These are phyloP conservation scores for Distichodus sexfasciatus DNA, from an alignment of 2,797 vertebrate genomes.

Conservation along the genomic window DNA sequence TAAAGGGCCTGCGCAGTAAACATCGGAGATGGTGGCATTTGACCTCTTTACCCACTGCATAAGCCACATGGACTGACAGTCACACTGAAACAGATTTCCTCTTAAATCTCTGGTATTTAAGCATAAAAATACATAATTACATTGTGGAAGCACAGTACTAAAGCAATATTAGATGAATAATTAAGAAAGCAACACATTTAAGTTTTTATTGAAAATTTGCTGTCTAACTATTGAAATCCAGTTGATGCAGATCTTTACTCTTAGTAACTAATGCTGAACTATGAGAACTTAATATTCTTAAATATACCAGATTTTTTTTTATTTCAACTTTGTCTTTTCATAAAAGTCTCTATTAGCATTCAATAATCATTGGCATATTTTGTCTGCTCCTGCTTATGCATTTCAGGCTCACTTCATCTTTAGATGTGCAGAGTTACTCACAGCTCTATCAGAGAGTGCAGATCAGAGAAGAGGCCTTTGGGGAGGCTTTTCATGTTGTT, in stretches of 20 bases:
- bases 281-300: too few relatives aligned
- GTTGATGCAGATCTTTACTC: too few relatives aligned
- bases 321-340: too few relatives aligned
- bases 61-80: slow-evolving; percentile 96
- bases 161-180: not conserved
- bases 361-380: too few relatives aligned
- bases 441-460: slow-evolving; percentile 96
- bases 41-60: slow-evolving; percentile 97
- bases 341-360: too few relatives aligned
- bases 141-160: not conserved
- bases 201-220: too few relatives aligned
- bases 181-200: too few relatives aligned
- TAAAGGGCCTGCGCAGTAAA: slow-evolving; percentile 87
- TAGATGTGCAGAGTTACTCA: slow-evolving; percentile 74
- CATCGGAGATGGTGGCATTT: slow-evolving; percentile 92
- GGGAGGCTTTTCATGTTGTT: slow-evolving; percentile 91
- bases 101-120: slow-evolving; percentile 87
- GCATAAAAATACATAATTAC: too few relatives aligned
- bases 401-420: not conserved
- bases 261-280: too few relatives aligned
- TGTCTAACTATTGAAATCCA: too few relatives aligned
- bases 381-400: too few relatives aligned
- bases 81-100: slow-evolving; percentile 94
- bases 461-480: slow-evolving; percentile 88
- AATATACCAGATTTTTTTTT: too few relatives aligned